Conservation (phyloP, 2,113 vertebrate species). For the Chaetops frenatus region DNA sequence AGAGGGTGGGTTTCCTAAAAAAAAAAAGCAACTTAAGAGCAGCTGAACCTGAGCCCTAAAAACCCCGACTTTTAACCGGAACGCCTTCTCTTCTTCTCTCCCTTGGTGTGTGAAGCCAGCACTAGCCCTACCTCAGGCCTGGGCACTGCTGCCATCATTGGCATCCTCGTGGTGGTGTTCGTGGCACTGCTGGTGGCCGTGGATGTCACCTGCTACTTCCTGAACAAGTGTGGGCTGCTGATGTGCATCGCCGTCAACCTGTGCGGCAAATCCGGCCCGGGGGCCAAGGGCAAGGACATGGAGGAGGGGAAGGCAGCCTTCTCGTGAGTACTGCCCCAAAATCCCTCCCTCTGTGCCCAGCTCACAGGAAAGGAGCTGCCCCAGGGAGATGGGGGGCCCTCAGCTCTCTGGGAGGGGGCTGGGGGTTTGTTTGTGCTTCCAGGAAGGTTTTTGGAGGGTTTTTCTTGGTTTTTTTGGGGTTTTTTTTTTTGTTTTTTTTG, state of each 20-base stretch:
- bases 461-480: background rate
- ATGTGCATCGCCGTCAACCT: constrained; percentile 98
- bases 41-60: background rate
- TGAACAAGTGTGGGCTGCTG: constrained; percentile 96
- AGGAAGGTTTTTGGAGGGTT: no score
- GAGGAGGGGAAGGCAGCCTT: constrained; percentile 93
- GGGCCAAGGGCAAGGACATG: constrained; percentile 89
- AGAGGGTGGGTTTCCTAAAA: background rate
- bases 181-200: constrained; percentile 89
- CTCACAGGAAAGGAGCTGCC: fast-evolving
- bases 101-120: constrained; percentile 66
- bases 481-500: background rate
- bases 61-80: background rate
- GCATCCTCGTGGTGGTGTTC: constrained; percentile 90
- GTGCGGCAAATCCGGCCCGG: constrained; percentile 86
- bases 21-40: fast-evolving
- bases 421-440: background rate
- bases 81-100: background rate
- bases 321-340: constrained; percentile 79
- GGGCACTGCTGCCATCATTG: constrained; percentile 87
- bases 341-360: background rate
- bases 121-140: constrained; percentile 78
- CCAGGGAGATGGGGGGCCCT: background rate
- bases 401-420: fast-evolving
- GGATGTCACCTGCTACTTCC: constrained; percentile 95